Percentiles rank a stretch among this genome's conserved stretches.
phyloP scores from a whole-genome alignment of 2,888 invertebrate species.

The Sinopyrophorus schimmeli region DNA sequence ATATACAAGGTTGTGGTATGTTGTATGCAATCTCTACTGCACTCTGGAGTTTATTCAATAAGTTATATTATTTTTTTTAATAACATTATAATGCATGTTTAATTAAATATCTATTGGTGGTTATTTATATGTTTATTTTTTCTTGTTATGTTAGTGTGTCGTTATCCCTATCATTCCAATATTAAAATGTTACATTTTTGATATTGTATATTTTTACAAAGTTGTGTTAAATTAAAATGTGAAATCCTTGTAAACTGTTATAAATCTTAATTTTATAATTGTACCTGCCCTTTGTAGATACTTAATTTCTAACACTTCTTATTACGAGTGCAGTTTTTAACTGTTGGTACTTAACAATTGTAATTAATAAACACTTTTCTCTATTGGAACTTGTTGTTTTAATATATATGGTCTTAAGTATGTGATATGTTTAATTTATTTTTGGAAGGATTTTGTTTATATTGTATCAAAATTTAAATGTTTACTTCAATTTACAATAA shows the following conservation, averaged over 20 bases:
- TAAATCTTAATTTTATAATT: conserved; percentile 12
- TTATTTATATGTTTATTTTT: conserved; percentile 16
- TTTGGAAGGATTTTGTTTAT: too few species aligned
- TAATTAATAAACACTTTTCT: conserved; percentile 45
- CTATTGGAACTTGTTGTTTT: conserved; percentile 27
- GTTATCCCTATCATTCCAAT: conserved; percentile 24
- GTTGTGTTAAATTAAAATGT: conserved; percentile 20
- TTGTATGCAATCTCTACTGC: conserved; percentile 37
- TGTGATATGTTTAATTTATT: too few species aligned
- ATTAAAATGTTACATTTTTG: conserved; percentile 19
- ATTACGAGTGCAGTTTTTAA: conserved; percentile 37
- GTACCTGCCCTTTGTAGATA: conserved; percentile 30
- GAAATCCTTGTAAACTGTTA: conserved; percentile 14
- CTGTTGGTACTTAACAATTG: conserved; percentile 41
- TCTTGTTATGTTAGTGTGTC: conserved; percentile 17
- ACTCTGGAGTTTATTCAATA: conserved; percentile 30
- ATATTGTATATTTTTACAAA: conserved; percentile 26
- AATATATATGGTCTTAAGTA: too few species aligned
- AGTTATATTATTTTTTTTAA: conserved; percentile 1
- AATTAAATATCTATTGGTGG: conserved; percentile 17
- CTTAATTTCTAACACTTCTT: conserved; percentile 11
- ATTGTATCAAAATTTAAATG: too few species aligned
- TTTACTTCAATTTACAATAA: too few species aligned
- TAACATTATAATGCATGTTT: conserved; percentile 17
- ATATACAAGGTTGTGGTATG: conserved; percentile 27